phyloP scores from a whole-genome alignment of 2,113 vertebrate species.

The Jaculus jaculus region DNA sequence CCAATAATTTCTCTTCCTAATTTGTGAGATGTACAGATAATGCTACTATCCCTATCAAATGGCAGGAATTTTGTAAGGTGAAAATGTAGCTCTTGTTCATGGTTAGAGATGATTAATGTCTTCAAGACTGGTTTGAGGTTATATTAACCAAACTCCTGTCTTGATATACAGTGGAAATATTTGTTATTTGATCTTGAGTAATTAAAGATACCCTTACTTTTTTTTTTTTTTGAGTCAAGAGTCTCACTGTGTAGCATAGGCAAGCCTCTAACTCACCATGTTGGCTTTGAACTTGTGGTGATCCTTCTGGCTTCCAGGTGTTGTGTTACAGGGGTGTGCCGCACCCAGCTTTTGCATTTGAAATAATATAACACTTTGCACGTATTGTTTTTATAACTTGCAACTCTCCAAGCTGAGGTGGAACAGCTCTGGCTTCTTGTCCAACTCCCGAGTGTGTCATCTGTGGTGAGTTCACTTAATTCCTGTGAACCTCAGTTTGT shows the following conservation, averaged over 20 bases:
- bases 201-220: constrained; percentile 41
- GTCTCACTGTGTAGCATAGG: not conserved
- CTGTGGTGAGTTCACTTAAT: constrained; percentile 58
- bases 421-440: constrained; percentile 19
- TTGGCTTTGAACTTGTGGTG: not conserved
- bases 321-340: not conserved
- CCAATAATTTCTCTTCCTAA: not conserved
- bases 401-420: constrained; percentile 26
- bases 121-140: constrained; percentile 23
- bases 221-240: too few relatives aligned
- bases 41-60: not conserved
- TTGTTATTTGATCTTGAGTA: not conserved
- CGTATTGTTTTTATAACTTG: constrained; percentile 27
- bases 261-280: not conserved
- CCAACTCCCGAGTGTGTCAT: constrained; percentile 45
- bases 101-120: not conserved
- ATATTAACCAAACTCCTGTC: not conserved
- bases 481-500: constrained; percentile 26
- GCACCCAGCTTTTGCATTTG: not conserved
- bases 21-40: not conserved
- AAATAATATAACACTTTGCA: not conserved
- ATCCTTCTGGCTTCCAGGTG: not conserved
- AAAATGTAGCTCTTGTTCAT: not conserved
- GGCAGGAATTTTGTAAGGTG: constrained; percentile 21
- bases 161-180: not conserved